Evolutionary conservation across 2,797 vertebrate species (phyloP).

Genomic region (Microchirus variegatus): DNA sequence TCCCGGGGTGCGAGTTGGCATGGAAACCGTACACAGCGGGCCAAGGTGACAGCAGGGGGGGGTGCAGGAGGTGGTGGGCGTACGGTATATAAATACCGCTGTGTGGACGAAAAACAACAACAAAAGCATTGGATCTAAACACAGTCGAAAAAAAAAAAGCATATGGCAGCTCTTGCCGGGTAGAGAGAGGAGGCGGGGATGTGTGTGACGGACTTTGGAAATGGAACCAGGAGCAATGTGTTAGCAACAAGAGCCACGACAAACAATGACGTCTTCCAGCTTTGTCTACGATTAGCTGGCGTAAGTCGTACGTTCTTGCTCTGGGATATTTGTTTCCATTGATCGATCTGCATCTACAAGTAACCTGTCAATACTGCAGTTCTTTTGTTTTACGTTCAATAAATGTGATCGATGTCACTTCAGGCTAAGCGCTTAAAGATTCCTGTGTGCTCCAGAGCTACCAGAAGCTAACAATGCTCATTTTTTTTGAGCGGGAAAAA

Average conservation of each 20-base stretch:
- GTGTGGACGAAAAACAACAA: slow-evolving; percentile 41
- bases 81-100: slow-evolving; percentile 39
- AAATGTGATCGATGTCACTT: neutral
- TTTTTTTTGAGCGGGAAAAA: no score
- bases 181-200: slow-evolving; percentile 3
- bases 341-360: neutral
- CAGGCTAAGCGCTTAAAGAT: neutral
- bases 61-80: slow-evolving; percentile 46
- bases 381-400: neutral
- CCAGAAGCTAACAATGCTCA: no score
- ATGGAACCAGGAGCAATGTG: no score
- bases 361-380: neutral
- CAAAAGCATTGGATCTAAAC: slow-evolving; percentile 38
- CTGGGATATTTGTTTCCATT: neutral
- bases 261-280: neutral
- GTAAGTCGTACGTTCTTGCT: neutral
- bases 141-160: slow-evolving; percentile 31
- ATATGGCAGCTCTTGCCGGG: slow-evolving; percentile 49
- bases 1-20: slow-evolving; percentile 53
- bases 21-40: slow-evolving; percentile 38
- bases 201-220: slow-evolving; percentile 6
- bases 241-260: no score
- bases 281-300: neutral
- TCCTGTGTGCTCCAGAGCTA: neutral
- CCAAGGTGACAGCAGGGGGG: slow-evolving; percentile 47